Evolutionary conservation across 2,888 invertebrate species (phyloP), one percentile per base, ranked within the genome.

Genomic region (Hololepta plana): DNA sequence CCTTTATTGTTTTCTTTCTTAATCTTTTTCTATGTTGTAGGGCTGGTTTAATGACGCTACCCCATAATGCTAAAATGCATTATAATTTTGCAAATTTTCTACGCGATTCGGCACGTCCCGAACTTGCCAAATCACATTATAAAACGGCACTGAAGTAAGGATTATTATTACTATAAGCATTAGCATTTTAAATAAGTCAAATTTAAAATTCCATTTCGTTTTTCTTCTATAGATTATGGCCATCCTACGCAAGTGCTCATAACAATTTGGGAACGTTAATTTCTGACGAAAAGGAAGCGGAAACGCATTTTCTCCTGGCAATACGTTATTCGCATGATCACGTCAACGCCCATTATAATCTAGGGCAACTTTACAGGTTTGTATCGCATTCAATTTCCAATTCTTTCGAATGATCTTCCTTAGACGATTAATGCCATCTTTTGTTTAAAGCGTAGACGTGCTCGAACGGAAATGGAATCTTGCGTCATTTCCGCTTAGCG

Each of bases 71-170:
- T 29, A 87, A 87, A 57, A 72, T 82, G 57, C 84, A 85, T 57
- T 87, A 84, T 60, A 87, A 87, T 59, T 82, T 76, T 46, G 87
- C 75, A 23, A 87, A 87, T 61, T 75, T 76, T 51, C 62, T 81
- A 38, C 69, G 79, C 49, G 84, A 85, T 50, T 63, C 68, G 22
- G 73, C 74, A 20, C 64, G 73, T 41, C 67, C 67, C 31, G 72
- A 73, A 38, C 61, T 65, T 34, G 84, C 85, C 12, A 69, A 74
- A 37, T 57, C 66, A 38, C 82, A 84, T 56, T 85, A 85, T 56
- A 67, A 68, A 42, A 69, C 70, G 47, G 80, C 85, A 13, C 56
- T 85, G 25, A 70, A 69, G 85, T 84, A 53, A 17, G 17, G 6
- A 7, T 17, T 8, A 17, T 17, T 17, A 7, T 7, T 17, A 17